Percentiles rank a stretch among this genome's conserved stretches.
These are phyloP conservation scores for Machaerirhynchus nigripectus DNA, from an alignment of 2,113 vertebrate genomes.

Conservation along the genomic window DNA sequence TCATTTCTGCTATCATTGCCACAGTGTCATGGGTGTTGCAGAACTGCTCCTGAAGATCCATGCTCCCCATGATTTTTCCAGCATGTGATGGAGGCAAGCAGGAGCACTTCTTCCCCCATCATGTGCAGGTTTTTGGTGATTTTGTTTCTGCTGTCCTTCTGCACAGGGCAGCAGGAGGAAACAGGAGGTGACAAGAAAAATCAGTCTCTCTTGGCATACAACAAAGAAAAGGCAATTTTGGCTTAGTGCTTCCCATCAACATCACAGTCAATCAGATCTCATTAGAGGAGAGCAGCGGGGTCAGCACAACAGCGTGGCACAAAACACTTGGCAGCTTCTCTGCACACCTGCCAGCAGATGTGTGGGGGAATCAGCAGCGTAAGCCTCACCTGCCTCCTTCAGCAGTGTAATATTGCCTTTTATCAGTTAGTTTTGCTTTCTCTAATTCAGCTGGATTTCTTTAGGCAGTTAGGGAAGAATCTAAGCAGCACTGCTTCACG, in stretches of 20 bases:
- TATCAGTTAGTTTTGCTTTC: neutral
- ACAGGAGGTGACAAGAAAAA: neutral
- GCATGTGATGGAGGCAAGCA: rapidly evolving
- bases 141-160: neutral
- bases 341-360: neutral
- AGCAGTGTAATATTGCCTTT: neutral
- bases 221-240: neutral
- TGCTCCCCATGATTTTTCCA: neutral
- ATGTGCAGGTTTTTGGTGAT: neutral
- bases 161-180: neutral
- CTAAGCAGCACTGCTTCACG: neutral
- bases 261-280: neutral
- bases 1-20: neutral
- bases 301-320: neutral
- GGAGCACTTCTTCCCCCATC: neutral
- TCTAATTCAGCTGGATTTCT: neutral
- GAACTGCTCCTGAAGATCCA: neutral
- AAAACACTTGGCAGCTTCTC: neutral
- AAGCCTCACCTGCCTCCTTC: neutral
- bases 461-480: neutral
- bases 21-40: neutral
- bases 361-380: neutral
- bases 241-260: neutral
- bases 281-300: neutral
- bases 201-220: neutral